Conservation (phyloP, 1,140 invertebrate species). For the Leptoteleia sp. region DNA sequence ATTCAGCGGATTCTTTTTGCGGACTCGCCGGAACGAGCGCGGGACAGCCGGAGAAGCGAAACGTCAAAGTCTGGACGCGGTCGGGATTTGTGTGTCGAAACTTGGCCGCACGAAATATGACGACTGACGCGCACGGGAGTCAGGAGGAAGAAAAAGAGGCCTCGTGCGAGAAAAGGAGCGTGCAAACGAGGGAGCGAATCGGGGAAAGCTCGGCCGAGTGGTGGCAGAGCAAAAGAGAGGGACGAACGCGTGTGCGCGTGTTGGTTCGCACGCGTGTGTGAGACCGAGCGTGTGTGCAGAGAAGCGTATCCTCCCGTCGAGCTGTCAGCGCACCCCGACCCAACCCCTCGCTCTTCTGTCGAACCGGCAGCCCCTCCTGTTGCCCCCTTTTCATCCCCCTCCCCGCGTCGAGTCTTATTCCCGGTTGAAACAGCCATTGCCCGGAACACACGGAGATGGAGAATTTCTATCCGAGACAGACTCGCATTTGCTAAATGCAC, state of each 20-base stretch:
- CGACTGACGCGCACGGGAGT: conserved; percentile 70
- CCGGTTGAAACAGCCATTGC: conserved; percentile 37
- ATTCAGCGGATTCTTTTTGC: not conserved
- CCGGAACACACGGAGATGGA: too few relatives aligned
- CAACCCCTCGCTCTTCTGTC: conserved; percentile 71
- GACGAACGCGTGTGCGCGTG: conserved; percentile 65
- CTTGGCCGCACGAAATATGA: conserved; percentile 78
- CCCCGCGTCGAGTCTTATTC: conserved; percentile 30
- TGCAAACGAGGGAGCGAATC: conserved; percentile 68
- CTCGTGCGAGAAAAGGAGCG: conserved; percentile 64
- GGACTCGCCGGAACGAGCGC: conserved; percentile 8
- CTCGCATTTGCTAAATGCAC: too few relatives aligned
- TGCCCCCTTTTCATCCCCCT: conserved; percentile 28
- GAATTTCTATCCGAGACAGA: too few relatives aligned
- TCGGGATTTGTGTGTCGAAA: conserved; percentile 77
- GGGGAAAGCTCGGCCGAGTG: conserved; percentile 60
- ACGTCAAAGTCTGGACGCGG: conserved; percentile 71
- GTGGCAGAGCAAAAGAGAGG: conserved; percentile 66
- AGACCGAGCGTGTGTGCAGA: conserved; percentile 76
- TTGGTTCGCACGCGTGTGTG: conserved; percentile 62
- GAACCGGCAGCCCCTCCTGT: conserved; percentile 53
- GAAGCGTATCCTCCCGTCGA: conserved; percentile 81
- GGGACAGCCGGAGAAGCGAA: conserved; percentile 45
- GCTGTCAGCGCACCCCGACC: conserved; percentile 81
- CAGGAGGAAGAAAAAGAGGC: conserved; percentile 60